Evolutionary conservation across 2,113 vertebrate species (phyloP), one percentile per base, ranked within the genome.

Genomic region (Terrapene triunguis): DNA sequence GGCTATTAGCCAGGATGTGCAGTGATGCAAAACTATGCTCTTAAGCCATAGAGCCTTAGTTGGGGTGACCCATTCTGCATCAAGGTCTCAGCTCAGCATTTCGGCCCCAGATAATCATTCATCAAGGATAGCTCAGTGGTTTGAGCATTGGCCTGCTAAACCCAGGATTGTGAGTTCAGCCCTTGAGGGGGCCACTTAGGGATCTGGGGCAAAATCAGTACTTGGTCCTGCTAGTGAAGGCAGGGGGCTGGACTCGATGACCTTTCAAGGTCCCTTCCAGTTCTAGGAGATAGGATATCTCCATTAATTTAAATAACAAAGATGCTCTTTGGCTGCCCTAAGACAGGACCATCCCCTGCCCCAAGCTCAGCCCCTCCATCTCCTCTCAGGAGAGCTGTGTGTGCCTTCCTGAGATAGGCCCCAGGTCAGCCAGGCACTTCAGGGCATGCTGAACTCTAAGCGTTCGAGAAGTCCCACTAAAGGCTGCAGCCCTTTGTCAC

Each of bases 11-110:
- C 55, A 57, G 55, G 55, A 54, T 22, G 53, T 21, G 53, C 53
- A 54, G 53, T 21, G 53, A 27, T 9, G 10, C 55, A 57, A 57
- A 57, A 57, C 55, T 57, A 57, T 57, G 22, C 55, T 57, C 55
- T 57, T 27, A 69, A 14, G 62, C 62, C 35, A 69, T 35, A 69
- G 13, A 19, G 32, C 0, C 85, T 51, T 76, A 80, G 14, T 5
- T 54, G 79, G 50, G 57, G 86, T 53, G 42, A 3, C 0, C 25
- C 85, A 82, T 92, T 92, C 90, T 11, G 82, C 90, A 12, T 94
- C 92, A 93, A 93, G 94, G 92, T 96, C 94, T 85, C 50, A 48
- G 89, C 78, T 88, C 53, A 35, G 92, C 89, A 92, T 93, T 44
- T n/a, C 74, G 57, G 35, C 74, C 91, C 88, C 93, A 93, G 22